Base-by-base conservation (phyloP, 2,113 vertebrate genomes). In the Tretioscincus oriximinensis region DNA sequence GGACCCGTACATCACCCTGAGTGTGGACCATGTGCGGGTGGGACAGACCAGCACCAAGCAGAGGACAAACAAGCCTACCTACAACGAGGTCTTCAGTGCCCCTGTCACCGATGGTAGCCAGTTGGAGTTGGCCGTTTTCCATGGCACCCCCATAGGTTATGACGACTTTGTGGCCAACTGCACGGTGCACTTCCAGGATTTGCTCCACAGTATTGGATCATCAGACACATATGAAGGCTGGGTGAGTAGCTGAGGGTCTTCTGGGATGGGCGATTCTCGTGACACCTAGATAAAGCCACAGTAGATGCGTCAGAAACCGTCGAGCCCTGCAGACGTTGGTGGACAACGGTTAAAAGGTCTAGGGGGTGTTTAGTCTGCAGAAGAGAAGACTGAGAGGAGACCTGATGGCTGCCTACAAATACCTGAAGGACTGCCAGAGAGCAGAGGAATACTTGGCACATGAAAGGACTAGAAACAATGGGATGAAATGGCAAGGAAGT, bases 131-230 rank as follows among this genome's bases (percentile, higher is more conserved):
- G 96, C 98, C 0, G 97, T 99, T 18, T 99, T 99, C 90, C 97
- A 99, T 74, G 98, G 98, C 86, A 97, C 98, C n/a, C 97, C 98
- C 9, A 96, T 99, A 65, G 98, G 98, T 35, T 99, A 99, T 70
- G 98, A 99, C 77, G 97, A 99, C 94, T 99, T 99, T 21, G 98
- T 99, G 91, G 98, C 98, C 82, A 98, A 99, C 92, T 99, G 98
- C 92, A 97, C 93, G 70, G 92, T 99, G 81, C 95, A 93, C 73
- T 98, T 99, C 88, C 96, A 96, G 41, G 97, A 99, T 76, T 93
- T 99, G 69, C 89, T 98, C 77, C 95, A 96, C 77, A 95, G 91
- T 3, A 88, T 95, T 5, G 97, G 96, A 86, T 81, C 94, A 24
- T 95, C 94, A 5, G 96, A 98, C 87, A 95, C 90, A 49, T 99